phyloP scores from a whole-genome alignment of 1,140 invertebrate species.

The Drosophila varians region DNA sequence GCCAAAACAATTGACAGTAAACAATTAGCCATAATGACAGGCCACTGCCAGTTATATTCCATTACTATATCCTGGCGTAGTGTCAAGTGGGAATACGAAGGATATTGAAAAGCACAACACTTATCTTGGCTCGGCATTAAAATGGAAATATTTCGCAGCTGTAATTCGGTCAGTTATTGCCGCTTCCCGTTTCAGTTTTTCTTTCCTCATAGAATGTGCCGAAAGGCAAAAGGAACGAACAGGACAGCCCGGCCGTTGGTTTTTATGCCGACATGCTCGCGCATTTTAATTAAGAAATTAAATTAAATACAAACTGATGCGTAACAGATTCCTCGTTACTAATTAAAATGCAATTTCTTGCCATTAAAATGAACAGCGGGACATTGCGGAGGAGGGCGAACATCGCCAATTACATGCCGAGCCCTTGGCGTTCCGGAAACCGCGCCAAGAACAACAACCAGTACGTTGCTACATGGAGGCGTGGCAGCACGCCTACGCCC shows the following conservation, averaged over 20 bases:
- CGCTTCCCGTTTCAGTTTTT: neutral
- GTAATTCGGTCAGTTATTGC: slow-evolving; percentile 3
- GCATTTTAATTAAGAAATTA: slow-evolving; percentile 83
- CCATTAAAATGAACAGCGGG: slow-evolving; percentile 76
- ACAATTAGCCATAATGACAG: slow-evolving; percentile 20
- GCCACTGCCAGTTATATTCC: neutral
- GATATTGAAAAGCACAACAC: slow-evolving; percentile 45
- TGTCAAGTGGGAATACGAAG: slow-evolving; percentile 4
- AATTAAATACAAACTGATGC: slow-evolving; percentile 82
- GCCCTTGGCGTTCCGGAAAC: slow-evolving; percentile 50
- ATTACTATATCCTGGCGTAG: neutral
- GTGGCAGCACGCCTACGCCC: slow-evolving; percentile 40
- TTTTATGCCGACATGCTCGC: slow-evolving; percentile 75
- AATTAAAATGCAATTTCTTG: slow-evolving; percentile 83
- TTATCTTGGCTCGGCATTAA: slow-evolving; percentile 39
- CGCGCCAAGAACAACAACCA: slow-evolving; percentile 22
- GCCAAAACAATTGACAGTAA: slow-evolving; percentile 8
- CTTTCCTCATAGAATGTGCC: neutral
- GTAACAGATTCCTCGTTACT: slow-evolving; percentile 82
- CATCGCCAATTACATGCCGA: slow-evolving; percentile 72
- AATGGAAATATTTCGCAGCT: slow-evolving; percentile 41
- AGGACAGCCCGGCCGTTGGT: slow-evolving; percentile 41
- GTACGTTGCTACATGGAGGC: neutral
- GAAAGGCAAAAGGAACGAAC: neutral
- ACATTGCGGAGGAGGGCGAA: slow-evolving; percentile 21